Conservation (phyloP, 2,888 invertebrate genomes). For the Cantharis rustica region DNA sequence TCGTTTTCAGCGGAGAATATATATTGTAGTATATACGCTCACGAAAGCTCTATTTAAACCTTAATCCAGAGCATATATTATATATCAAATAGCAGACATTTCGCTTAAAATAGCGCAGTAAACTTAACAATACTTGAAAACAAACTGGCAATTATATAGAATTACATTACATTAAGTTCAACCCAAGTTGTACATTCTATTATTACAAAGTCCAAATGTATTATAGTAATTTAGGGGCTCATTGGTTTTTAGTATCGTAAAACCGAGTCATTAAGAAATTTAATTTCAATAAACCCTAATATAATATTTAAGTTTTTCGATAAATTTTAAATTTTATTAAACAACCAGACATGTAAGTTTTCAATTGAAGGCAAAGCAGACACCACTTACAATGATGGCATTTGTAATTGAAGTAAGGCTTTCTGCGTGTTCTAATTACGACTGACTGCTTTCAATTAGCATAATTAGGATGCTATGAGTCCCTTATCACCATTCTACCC, state of each 20-base stretch:
- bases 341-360: slow-evolving; percentile 10
- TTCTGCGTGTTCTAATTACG: slow-evolving; percentile 31
- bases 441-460: slow-evolving; percentile 32
- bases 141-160: slow-evolving; percentile 32
- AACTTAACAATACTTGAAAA: slow-evolving; percentile 29
- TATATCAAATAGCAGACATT: slow-evolving; percentile 19
- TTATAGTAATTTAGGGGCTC: slow-evolving; percentile 39
- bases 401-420: slow-evolving; percentile 30
- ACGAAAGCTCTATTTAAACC: neutral
- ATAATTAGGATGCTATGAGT: slow-evolving; percentile 30
- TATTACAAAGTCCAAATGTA: slow-evolving; percentile 36
- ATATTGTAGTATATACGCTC: neutral
- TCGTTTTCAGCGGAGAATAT: neutral
- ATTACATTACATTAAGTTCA: slow-evolving; percentile 38
- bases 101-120: slow-evolving; percentile 21
- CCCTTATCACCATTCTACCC: slow-evolving; percentile 26
- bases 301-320: slow-evolving; percentile 18
- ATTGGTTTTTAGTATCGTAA: slow-evolving; percentile 37
- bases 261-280: slow-evolving; percentile 25
- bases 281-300: slow-evolving; percentile 28
- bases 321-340: slow-evolving; percentile 11
- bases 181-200: slow-evolving; percentile 35
- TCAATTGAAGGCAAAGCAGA: slow-evolving; percentile 29
- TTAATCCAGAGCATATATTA: neutral
- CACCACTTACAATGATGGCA: slow-evolving; percentile 29